Conservation (phyloP, 35 echinoderm and acorn worm species). For the Strongylocentrotus purpuratus region DNA sequence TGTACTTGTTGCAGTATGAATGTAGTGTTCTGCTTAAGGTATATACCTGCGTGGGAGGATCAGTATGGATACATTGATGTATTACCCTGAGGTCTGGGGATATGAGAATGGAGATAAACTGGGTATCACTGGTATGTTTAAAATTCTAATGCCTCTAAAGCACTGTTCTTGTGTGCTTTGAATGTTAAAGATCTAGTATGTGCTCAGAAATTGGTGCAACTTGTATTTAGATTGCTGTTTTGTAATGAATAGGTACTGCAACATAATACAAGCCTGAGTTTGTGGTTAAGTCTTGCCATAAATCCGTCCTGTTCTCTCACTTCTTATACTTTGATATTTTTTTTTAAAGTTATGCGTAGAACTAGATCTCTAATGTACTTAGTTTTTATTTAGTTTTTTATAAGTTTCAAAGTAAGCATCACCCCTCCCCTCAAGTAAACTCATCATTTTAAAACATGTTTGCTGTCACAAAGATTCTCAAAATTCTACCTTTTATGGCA, state of each 20-base stretch:
- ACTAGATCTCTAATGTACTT: too few species aligned
- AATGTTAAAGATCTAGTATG: not conserved
- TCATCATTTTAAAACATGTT: not conserved
- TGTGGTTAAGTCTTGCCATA: not conserved
- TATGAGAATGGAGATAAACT: not conserved
- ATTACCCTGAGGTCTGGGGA: not conserved
- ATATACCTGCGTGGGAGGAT: not conserved
- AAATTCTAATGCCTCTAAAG: not conserved
- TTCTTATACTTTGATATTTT: too few species aligned
- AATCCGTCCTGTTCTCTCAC: too few species aligned
- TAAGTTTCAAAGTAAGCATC: not conserved
- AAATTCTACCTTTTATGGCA: too few species aligned
- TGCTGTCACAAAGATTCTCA: not conserved
- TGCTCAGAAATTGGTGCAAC: not conserved
- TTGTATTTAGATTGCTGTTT: not conserved
- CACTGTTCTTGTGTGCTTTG: not conserved
- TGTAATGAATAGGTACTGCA: not conserved
- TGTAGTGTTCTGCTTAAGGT: not conserved
- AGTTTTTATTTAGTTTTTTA: too few species aligned
- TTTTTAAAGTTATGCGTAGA: too few species aligned
- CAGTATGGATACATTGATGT: not conserved
- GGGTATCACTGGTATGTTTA: not conserved
- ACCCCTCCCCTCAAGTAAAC: not conserved
- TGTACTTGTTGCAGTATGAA: not conserved
- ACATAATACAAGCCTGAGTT: not conserved